Evolutionary conservation across 2,797 vertebrate genomes (phyloP), one percentile per base, ranked within the genome.

Genomic region (Gymnodraco acuticeps): DNA sequence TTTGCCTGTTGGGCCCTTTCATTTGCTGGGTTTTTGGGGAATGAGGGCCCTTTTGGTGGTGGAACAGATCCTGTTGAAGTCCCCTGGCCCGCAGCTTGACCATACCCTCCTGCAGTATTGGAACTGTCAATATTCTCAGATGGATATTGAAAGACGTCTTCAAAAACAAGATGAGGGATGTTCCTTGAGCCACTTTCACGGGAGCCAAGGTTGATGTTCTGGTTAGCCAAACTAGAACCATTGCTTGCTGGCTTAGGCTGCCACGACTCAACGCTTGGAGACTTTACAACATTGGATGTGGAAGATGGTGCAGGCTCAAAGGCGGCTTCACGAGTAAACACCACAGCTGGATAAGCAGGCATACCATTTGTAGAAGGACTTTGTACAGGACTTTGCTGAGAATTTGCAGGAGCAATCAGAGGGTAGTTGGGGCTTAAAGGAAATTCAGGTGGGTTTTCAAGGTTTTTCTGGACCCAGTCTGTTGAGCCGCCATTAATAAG

Each of bases 101-200:
- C 3, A 2, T 61, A 33, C 4, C 11, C 23, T 12, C n/a, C 52
- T 31, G 31, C 46, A 17, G 14, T 1, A 43, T 12, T 42, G 2
- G 47, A 9, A 10, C 31, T 1, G 14, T 3, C 12, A 3, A 10
- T 0, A 3, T 2, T 41, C 12, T 41, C 2, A n/a, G 48, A 27
- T 12, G 48, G 60, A 55, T 76, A 71, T 1, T 62, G 10, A 59
- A 82, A 88, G 6, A 83, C 3, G 0, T 80, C 20, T 31, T 87
- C 78, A 45, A 42, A 79, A 54, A 27, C 27, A 5, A 27, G 4
- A 27, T 27, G 4, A 27, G 27, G 27, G 27, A 5, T 27, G 27
- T 27, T 27, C 27, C 27, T 27, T 27, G 27, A 27, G 27, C 4
- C 27, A 27, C 27, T 5, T 27, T 27, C 27, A 27, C 27, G 27